These are phyloP conservation scores for Goniozus legneri DNA, from an alignment of 1,140 invertebrate species.

Conservation along the genomic window DNA sequence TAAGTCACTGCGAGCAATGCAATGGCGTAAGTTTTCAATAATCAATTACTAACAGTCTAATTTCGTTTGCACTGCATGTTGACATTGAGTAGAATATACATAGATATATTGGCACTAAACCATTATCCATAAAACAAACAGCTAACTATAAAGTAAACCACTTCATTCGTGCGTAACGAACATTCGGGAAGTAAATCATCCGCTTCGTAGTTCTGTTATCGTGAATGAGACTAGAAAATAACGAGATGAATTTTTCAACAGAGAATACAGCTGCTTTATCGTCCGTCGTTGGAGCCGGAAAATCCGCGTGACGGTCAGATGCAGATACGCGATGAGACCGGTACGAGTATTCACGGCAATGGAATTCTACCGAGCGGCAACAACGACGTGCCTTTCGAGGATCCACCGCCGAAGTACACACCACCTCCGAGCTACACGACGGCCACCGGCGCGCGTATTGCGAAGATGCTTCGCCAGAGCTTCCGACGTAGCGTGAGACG, in stretches of 20 bases:
- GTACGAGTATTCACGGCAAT: conserved; percentile 37
- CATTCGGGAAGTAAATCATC: too few relatives aligned
- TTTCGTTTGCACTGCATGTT: too few relatives aligned
- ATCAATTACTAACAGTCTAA: too few relatives aligned
- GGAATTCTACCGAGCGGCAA: conserved; percentile 36
- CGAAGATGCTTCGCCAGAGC: conserved; percentile 75
- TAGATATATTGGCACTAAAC: too few relatives aligned
- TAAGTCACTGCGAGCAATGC: conserved; percentile 51
- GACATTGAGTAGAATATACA: too few relatives aligned
- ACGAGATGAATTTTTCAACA: conserved; percentile 35
- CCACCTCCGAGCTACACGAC: conserved; percentile 89
- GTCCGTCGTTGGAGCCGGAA: conserved; percentile 60
- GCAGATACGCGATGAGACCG: conserved; percentile 30
- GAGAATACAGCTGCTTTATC: conserved; percentile 72
- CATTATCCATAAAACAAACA: too few relatives aligned
- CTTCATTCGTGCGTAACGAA: too few relatives aligned
- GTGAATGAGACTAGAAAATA: too few relatives aligned
- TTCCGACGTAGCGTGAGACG: conserved; percentile 76
- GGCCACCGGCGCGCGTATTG: conserved; percentile 78
- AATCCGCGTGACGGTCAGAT: conserved; percentile 33
- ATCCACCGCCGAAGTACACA: conserved; percentile 89
- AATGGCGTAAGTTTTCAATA: conserved; percentile 53
- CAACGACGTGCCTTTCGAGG: conserved; percentile 58
- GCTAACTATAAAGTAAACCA: too few relatives aligned
- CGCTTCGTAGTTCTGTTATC: too few relatives aligned